Conservation (phyloP, 1,140 invertebrate genomes). For the Daktulosphaira vitifoliae region DNA sequence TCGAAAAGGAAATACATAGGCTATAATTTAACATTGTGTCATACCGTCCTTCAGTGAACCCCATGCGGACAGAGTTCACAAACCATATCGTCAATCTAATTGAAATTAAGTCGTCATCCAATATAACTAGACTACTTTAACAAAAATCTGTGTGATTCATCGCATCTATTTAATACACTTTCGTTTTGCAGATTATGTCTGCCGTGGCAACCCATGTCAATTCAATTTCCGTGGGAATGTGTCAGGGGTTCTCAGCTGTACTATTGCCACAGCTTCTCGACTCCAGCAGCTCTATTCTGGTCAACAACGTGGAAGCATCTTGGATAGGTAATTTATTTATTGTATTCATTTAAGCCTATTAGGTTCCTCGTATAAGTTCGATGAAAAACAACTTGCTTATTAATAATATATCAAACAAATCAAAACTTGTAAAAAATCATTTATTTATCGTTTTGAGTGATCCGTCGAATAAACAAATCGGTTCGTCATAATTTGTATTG, state of each 20-base stretch:
- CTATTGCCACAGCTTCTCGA: conserved; percentile 56
- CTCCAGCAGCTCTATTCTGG: conserved; percentile 42
- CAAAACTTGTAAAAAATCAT: too few species aligned
- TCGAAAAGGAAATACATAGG: conserved; percentile 21
- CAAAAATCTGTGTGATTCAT: background rate
- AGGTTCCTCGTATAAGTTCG: too few species aligned
- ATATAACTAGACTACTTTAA: conserved; percentile 15
- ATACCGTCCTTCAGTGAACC: conserved; percentile 26
- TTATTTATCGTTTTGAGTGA: too few species aligned
- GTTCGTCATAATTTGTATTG: too few species aligned
- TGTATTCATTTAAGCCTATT: too few species aligned
- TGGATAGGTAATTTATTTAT: conserved; percentile 54
- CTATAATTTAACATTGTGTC: conserved; percentile 13
- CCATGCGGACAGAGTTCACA: conserved; percentile 28
- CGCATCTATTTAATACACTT: background rate
- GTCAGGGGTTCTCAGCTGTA: conserved; percentile 64
- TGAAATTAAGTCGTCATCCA: conserved; percentile 24
- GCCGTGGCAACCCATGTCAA: conserved; percentile 60
- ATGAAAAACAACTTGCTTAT: too few species aligned
- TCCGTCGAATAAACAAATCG: too few species aligned
- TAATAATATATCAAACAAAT: too few species aligned
- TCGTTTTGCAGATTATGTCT: conserved; percentile 51
- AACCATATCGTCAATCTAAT: background rate
- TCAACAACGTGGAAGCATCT: conserved; percentile 52
- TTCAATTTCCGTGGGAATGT: conserved; percentile 63